phyloP scores from a whole-genome alignment of 1,140 invertebrate species.

The Diabrotica undecimpunctata region DNA sequence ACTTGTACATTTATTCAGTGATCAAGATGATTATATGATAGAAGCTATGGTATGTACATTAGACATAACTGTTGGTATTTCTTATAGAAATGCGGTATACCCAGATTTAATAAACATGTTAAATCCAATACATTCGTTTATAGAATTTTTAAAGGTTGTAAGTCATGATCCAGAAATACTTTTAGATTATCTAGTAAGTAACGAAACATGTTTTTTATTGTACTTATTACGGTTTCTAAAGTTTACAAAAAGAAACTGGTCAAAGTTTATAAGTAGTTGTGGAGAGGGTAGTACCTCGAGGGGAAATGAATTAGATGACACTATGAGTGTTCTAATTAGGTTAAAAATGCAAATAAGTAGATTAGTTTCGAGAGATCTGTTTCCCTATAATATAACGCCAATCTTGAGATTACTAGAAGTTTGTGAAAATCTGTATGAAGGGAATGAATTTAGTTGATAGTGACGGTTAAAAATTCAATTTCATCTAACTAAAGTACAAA shows the following conservation, averaged over 20 bases:
- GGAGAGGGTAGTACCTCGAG: slow-evolving; percentile 49
- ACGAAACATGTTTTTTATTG: slow-evolving; percentile 85
- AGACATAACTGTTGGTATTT: slow-evolving; percentile 80
- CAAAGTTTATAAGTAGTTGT: slow-evolving; percentile 76
- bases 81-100: slow-evolving; percentile 73
- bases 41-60: slow-evolving; percentile 90
- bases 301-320: slow-evolving; percentile 68
- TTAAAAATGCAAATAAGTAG: slow-evolving; percentile 76
- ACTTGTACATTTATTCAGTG: slow-evolving; percentile 81
- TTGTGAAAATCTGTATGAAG: slow-evolving; percentile 83
- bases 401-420: slow-evolving; percentile 78
- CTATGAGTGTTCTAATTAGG: slow-evolving; percentile 78
- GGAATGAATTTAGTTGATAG: slow-evolving; percentile 65
- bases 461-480: background rate
- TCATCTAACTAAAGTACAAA: slow-evolving; percentile 1
- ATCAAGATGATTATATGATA: slow-evolving; percentile 87
- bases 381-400: slow-evolving; percentile 87
- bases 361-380: slow-evolving; percentile 75
- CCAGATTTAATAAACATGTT: slow-evolving; percentile 74
- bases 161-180: slow-evolving; percentile 79
- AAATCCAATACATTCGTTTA: slow-evolving; percentile 77
- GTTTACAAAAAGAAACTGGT: slow-evolving; percentile 79
- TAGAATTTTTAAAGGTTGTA: slow-evolving; percentile 78
- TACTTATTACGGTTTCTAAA: slow-evolving; percentile 84
- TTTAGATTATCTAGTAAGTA: slow-evolving; percentile 83